Base-by-base conservation (phyloP, 1,140 invertebrate genomes). In the Drosophila burlai region DNA sequence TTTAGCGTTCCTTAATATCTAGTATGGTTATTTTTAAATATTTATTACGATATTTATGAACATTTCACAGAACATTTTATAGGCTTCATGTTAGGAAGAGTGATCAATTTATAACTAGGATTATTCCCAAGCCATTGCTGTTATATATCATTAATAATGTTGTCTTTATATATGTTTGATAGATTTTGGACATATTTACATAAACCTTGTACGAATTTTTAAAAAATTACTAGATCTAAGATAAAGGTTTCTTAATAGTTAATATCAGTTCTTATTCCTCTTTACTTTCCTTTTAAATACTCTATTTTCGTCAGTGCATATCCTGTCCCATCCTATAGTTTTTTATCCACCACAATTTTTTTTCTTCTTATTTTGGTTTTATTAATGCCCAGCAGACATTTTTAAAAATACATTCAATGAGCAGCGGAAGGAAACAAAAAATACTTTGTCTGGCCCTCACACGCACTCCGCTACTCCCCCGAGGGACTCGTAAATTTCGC, bases 401-500 rank as follows among this genome's bases (percentile, higher is more conserved):
- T 89, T 75, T 81, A 68, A 84, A 89, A 90, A 75, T 40, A 83
- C 79, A 86, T 76, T 83, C 83, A 80, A 54, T 40, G 46, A 40
- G 52, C 52, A 72, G 57, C 54, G 42, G 62, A 67, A 64, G 55
- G 38, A 52, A 62, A 57, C 50, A 52, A 47, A 74, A 60, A 73
- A 71, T 61, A 79, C 71, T 75, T 58, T 68, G 63, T 40, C 67
- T 68, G 40, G 49, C 15, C 59, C 64, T 40, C 63, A 55, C 58
- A 69, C 74, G 57, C 16, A 29, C 11, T 0, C 45, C 6, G 21
- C 73, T 10, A 4, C 18, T 13, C 10, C 43, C 77, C 81, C 64
- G 43, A n/a, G 81, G 75, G 81, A 90, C 81, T 81, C 77, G 87
- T 87, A 87, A 87, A 89, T 90, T 90, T 77, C 52, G 74, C 73